Percentiles rank a stretch among this genome's conserved stretches.
phyloP scores from a whole-genome alignment of 2,113 vertebrate species.

The Smithornis capensis region DNA sequence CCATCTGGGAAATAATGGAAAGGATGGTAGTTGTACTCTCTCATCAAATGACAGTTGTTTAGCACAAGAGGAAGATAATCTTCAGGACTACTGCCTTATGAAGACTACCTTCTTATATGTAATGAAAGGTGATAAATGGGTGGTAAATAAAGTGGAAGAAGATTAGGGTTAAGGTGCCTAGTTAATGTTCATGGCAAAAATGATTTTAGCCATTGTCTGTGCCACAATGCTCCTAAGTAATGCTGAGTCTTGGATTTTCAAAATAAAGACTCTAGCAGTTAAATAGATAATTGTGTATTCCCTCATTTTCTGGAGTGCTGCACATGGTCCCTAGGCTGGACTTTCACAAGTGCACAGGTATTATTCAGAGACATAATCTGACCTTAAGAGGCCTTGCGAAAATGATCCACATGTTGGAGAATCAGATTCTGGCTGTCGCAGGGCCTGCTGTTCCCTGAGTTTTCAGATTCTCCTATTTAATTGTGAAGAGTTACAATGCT shows the following conservation, averaged over 20 bases:
- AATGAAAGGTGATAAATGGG: background rate
- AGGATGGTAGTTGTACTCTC: background rate
- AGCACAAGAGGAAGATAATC: background rate
- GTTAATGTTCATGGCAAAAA: background rate
- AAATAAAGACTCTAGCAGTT: background rate
- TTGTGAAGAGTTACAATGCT: background rate
- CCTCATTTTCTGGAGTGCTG: background rate
- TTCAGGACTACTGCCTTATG: background rate
- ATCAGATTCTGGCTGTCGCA: rapidly evolving
- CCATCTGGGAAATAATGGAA: background rate
- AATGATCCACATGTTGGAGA: background rate
- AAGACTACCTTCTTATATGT: background rate
- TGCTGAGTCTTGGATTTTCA: background rate
- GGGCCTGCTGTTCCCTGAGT: background rate
- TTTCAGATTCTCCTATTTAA: background rate
- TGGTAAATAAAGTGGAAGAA: background rate
- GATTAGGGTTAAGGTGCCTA: background rate
- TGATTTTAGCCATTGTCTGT: background rate
- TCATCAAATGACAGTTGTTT: background rate
- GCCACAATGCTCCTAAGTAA: background rate
- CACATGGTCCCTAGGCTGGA: background rate
- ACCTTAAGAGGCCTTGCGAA: background rate
- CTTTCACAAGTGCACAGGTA: background rate
- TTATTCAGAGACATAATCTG: background rate
- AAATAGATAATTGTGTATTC: background rate